Evolutionary conservation across 1,140 invertebrate species (phyloP), one percentile per base, ranked within the genome.

Genomic region (Drosophila willistoni): DNA sequence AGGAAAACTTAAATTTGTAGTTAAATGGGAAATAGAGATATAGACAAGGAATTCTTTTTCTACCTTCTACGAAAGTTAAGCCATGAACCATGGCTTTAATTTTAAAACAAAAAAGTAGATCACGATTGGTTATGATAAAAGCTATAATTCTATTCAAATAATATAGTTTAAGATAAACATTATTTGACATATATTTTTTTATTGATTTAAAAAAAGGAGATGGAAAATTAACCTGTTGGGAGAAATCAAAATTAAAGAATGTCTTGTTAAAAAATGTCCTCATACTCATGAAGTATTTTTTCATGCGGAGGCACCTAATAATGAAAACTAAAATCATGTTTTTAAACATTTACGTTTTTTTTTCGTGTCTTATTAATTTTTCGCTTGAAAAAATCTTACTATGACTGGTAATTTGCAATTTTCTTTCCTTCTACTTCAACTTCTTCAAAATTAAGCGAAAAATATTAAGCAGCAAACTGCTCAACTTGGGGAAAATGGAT

Each of bases 391-490:
- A 51, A 51, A 51, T 51, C 44, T 51, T 3, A 22, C 44, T 51
- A 51, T 51, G 41, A 13, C 22, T 62, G 42, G 19, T 44, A 44
- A 44, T 62, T 62, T n/a, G 17, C 41, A 41, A 62, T 61, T 55
- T 67, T 67, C 10, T 14, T 61, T 47, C 13, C 42, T 22, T 42
- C 33, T 13, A 44, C 19, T 19, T 29, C 25, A 33, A 22, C 33
- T 36, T n/a, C 36, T 64, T 39, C 39, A 69, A 73, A 56, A 54
- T 68, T 22, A 69, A 39, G 47, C 51, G 36, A 22, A 39, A 77
- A 47, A 17, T 29, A 77, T 25, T 61, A 71, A 67, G 44, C 73
- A 66, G 63, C 66, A 77, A 68, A 77, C 73, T 75, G 65, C 64
- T 75, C 59, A 25, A 44, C 47, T 64, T 61, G 54, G 29, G 64